A percentile compares a stretch with the other conserved stretches of the same genome.
phyloP scores from a whole-genome alignment of 64 coral and sea anemone species.

The Catalaphyllia jardinei region DNA sequence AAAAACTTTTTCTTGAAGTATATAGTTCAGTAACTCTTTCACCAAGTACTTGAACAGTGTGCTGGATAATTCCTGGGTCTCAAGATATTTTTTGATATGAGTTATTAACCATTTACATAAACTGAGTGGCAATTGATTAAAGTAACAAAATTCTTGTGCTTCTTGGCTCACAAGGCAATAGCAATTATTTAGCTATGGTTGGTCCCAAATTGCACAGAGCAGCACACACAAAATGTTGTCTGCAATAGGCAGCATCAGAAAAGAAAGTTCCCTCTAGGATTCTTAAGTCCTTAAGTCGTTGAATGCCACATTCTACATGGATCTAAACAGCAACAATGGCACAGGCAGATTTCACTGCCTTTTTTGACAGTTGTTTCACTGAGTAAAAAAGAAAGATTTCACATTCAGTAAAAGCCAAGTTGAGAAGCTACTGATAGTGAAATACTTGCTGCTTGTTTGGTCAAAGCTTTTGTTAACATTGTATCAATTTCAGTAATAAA shows the following conservation, averaged over 20 bases:
- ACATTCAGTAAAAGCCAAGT: no score
- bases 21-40: constrained; percentile 4
- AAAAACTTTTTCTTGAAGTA: constrained; percentile 4
- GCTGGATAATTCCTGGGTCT: no score
- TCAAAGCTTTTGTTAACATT: no score
- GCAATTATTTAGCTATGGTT: constrained; percentile 20
- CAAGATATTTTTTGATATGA: no score
- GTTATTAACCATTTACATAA: no score
- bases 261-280: constrained; percentile 59
- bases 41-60: no score
- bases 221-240: constrained; percentile 66
- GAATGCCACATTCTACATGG: constrained; percentile 46
- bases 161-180: no score
- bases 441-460: no score
- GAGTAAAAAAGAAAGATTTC: neutral
- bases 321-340: constrained; percentile 45
- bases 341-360: constrained; percentile 44
- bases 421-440: no score
- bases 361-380: constrained; percentile 11
- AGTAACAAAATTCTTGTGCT: no score
- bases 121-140: no score
- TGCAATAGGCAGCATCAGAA: constrained; percentile 45
- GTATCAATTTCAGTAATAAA: no score
- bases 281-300: constrained; percentile 53
- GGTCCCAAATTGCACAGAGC: constrained; percentile 47